Conservation (phyloP, 1,140 invertebrate species). For the Delia radicum region DNA sequence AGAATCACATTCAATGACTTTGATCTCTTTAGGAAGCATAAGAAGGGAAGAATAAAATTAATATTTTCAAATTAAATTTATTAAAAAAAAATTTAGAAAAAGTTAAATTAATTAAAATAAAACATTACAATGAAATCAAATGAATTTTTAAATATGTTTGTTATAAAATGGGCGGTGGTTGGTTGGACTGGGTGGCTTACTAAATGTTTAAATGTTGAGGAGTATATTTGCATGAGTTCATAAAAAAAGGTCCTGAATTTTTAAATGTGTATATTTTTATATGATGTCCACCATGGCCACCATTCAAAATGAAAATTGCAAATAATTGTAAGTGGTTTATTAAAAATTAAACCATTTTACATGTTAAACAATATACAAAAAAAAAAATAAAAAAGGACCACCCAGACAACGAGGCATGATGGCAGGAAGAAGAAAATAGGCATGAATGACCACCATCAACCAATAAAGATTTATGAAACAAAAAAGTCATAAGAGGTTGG, state of each 20-base stretch:
- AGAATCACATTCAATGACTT: not conserved
- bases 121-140: constrained; percentile 5
- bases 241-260: not conserved
- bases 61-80: not conserved
- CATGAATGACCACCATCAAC: not conserved
- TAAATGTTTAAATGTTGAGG: not conserved
- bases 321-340: constrained; percentile 22
- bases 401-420: not conserved
- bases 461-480: not conserved
- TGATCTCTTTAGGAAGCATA: not conserved
- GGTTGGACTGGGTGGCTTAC: not conserved
- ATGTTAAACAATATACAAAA: not conserved
- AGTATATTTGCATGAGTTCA: not conserved
- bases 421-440: not conserved
- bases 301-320: constrained; percentile 23
- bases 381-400: not conserved
- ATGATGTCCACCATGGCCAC: not conserved
- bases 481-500: too few species aligned
- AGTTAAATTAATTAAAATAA: constrained; percentile 1
- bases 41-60: not conserved
- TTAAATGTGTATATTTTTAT: not conserved
- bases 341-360: constrained; percentile 21
- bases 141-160: not conserved
- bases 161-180: not conserved
- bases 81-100: not conserved